phyloP scores from a whole-genome alignment of 2,888 invertebrate genomes.

The Euplagia quadripunctaria region DNA sequence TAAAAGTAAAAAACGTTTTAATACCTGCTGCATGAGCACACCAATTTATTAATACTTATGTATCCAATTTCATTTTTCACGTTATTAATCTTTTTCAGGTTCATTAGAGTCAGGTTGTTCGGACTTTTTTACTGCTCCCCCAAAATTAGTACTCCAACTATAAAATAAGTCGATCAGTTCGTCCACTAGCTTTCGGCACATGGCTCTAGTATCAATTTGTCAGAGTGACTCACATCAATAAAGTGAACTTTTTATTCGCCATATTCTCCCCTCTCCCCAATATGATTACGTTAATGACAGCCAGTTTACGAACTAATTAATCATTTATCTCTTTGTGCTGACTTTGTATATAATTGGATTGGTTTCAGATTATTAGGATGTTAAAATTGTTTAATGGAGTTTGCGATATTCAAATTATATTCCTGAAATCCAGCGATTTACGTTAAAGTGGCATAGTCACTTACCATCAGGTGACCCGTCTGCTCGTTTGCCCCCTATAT shows the following conservation, averaged over 20 bases:
- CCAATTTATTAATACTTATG: too few relatives aligned
- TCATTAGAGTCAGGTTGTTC: too few relatives aligned
- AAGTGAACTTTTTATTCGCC: constrained; percentile 64
- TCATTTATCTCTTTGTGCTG: constrained; percentile 52
- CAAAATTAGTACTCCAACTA: too few relatives aligned
- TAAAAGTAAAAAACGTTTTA: too few relatives aligned
- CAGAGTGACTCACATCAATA: constrained; percentile 55
- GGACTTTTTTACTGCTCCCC: too few relatives aligned
- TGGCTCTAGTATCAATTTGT: constrained; percentile 54
- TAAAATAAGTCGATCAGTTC: constrained; percentile 27
- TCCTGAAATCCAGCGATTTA: not conserved
- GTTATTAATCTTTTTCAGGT: too few relatives aligned
- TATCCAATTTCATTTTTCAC: too few relatives aligned
- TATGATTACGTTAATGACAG: constrained; percentile 64
- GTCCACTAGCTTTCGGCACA: constrained; percentile 30
- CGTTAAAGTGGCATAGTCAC: not conserved
- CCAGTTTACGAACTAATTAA: constrained; percentile 57
- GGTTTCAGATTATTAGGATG: constrained; percentile 32
- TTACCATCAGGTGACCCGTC: too few relatives aligned
- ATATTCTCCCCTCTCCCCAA: constrained; percentile 54
- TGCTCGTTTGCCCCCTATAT: too few relatives aligned
- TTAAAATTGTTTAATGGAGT: constrained; percentile 40
- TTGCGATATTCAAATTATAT: not conserved
- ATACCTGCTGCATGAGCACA: too few relatives aligned
- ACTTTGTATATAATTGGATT: constrained; percentile 45